phyloP scores from a whole-genome alignment of 1,140 invertebrate species.

The Ceratina australensis region DNA sequence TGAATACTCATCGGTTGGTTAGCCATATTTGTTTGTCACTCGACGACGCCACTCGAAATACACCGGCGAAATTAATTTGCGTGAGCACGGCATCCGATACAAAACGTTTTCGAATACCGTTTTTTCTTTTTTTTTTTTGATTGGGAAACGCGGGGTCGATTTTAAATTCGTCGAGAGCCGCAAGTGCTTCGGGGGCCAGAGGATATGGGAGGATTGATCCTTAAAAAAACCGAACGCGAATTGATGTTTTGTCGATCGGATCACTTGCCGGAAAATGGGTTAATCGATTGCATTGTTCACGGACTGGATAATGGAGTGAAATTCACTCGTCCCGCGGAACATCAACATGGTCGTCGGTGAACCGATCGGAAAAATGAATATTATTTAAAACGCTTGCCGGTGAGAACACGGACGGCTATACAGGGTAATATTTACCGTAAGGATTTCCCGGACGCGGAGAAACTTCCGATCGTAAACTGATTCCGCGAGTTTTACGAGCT shows the following conservation, averaged over 20 bases:
- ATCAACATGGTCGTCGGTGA: background rate
- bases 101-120: too few relatives aligned
- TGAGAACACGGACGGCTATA: background rate
- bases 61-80: too few relatives aligned
- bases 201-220: background rate
- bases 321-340: background rate
- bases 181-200: background rate
- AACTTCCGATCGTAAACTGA: constrained; percentile 28
- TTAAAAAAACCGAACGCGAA: background rate
- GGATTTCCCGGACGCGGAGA: constrained; percentile 8
- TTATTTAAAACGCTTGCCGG: too few relatives aligned
- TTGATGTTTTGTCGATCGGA: background rate
- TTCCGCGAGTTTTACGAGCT: constrained; percentile 31
- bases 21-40: too few relatives aligned
- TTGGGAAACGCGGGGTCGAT: too few relatives aligned
- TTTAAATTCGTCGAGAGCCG: too few relatives aligned
- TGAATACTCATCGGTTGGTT: too few relatives aligned
- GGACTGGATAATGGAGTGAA: background rate
- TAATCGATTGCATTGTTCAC: constrained; percentile 8
- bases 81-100: too few relatives aligned
- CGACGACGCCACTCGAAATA: too few relatives aligned
- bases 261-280: background rate
- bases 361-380: background rate
- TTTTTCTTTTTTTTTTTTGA: too few relatives aligned
- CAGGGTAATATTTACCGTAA: background rate